Percentiles rank a stretch among this genome's conserved stretches.
phyloP scores from a whole-genome alignment of 2,888 invertebrate genomes.

The Sminthurinus aureus region DNA sequence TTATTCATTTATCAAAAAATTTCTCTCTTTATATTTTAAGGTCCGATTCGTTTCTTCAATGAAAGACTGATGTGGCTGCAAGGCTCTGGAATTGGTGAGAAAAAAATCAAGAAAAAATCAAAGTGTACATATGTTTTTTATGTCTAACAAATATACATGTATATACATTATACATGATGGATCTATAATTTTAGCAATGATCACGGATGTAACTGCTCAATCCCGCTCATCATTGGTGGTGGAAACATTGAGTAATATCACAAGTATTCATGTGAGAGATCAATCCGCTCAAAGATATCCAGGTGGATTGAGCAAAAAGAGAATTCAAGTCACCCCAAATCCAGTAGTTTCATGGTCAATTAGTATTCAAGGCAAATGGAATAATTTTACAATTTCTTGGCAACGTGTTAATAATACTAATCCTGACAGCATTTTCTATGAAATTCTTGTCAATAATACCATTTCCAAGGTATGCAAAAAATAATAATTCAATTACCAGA shows the following conservation, averaged over 20 bases:
- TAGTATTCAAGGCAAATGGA: constrained; percentile 76
- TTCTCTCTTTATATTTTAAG: constrained; percentile 56
- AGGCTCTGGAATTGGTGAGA: constrained; percentile 64
- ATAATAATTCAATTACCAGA: background rate
- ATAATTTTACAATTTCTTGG: constrained; percentile 86
- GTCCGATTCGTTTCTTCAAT: constrained; percentile 81
- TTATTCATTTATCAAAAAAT: no score
- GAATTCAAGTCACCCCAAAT: constrained; percentile 75
- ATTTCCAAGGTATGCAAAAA: constrained; percentile 1
- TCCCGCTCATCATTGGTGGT: constrained; percentile 70
- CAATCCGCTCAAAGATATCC: constrained; percentile 72
- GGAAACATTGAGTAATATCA: constrained; percentile 52
- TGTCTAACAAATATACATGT: no score
- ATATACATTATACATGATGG: no score
- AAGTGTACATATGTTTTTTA: no score
- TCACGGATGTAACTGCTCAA: constrained; percentile 76
- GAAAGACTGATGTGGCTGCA: constrained; percentile 85
- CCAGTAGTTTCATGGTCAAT: constrained; percentile 74
- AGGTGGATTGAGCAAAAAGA: constrained; percentile 46
- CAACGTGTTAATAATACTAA: constrained; percentile 76
- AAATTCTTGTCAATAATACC: constrained; percentile 61
- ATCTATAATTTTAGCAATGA: constrained; percentile 58
- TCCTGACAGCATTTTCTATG: constrained; percentile 83
- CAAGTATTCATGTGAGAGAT: constrained; percentile 70
- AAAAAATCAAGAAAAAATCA: no score